Percentiles rank a stretch among this genome's conserved stretches.
These are phyloP conservation scores for Indicator indicator DNA, from an alignment of 2,113 vertebrate species.

Conservation along the genomic window DNA sequence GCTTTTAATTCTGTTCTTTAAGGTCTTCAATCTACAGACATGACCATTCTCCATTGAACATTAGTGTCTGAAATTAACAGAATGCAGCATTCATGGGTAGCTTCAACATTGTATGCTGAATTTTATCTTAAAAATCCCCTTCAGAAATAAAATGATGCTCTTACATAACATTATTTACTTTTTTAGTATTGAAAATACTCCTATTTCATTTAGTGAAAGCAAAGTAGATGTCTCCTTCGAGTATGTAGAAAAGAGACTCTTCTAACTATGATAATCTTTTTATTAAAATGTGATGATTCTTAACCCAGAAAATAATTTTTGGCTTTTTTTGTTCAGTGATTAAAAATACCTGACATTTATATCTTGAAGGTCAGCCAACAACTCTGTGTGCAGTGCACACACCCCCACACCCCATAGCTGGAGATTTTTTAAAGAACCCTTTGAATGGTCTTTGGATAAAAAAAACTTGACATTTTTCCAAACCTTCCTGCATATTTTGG, in stretches of 20 bases:
- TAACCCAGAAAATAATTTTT: conserved; percentile 23
- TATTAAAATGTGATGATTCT: conserved; percentile 13
- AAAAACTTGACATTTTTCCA: conserved; percentile 55
- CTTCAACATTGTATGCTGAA: conserved; percentile 29
- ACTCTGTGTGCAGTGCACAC: background rate
- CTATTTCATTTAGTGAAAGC: background rate
- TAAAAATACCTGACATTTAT: conserved; percentile 37
- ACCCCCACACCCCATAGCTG: background rate
- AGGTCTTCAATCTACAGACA: conserved; percentile 26
- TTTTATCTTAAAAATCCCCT: conserved; percentile 43
- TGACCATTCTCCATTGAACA: conserved; percentile 59
- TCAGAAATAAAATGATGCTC: conserved; percentile 5
- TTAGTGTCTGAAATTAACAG: conserved; percentile 62
- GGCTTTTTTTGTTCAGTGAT: conserved; percentile 20
- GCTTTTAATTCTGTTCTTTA: conserved; percentile 41
- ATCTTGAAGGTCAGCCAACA: conserved; percentile 51
- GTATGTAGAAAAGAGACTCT: background rate
- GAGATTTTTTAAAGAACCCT: background rate
- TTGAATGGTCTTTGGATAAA: conserved; percentile 34
- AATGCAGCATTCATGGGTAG: conserved; percentile 10
- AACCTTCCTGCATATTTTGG: background rate
- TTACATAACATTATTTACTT: conserved; percentile 44
- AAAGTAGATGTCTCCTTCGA: background rate
- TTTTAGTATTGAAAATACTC: background rate
- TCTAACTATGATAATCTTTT: background rate